Conservation (phyloP, 2,888 invertebrate species). For the Drosophila nr. perissopoda region DNA sequence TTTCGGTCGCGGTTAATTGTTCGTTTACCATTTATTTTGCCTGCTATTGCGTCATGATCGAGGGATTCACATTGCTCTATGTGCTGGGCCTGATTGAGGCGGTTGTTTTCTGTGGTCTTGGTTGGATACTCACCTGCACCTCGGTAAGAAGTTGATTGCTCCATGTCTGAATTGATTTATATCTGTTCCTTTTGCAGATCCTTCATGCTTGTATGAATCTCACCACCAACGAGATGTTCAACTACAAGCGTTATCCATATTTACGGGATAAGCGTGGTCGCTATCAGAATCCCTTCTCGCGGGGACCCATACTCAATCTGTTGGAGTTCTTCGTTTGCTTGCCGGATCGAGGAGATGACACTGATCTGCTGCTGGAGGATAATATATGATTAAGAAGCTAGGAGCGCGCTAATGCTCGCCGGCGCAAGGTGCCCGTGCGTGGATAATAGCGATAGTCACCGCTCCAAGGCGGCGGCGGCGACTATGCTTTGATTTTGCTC, state of each 20-base stretch:
- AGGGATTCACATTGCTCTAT: conserved; percentile 94
- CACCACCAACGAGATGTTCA: conserved; percentile 97
- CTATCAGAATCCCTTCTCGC: conserved; percentile 96
- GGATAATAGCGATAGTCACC: conserved; percentile 76
- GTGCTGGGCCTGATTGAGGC: conserved; percentile 93
- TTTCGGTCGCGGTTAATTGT: conserved; percentile 94
- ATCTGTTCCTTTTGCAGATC: conserved; percentile 86
- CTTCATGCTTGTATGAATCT: conserved; percentile 96
- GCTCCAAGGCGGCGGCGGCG: conserved; percentile 42
- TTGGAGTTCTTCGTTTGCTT: conserved; percentile 96
- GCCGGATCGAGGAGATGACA: conserved; percentile 91
- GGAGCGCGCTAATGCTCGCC: conserved; percentile 77
- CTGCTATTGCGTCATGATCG: conserved; percentile 92
- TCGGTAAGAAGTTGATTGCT: conserved; percentile 88
- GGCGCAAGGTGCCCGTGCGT: conserved; percentile 76
- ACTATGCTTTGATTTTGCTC: conserved; percentile 68
- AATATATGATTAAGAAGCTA: conserved; percentile 85
- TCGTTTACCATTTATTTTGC: conserved; percentile 95
- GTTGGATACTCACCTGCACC: conserved; percentile 94
- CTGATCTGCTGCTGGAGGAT: conserved; percentile 89
- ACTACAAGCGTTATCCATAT: conserved; percentile 96
- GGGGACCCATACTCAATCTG: conserved; percentile 93
- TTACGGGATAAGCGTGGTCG: conserved; percentile 94
- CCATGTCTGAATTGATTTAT: background rate
- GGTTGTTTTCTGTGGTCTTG: conserved; percentile 93